Percentiles rank a stretch among this genome's conserved stretches.
phyloP scores from a whole-genome alignment of 2,113 vertebrate genomes.

The Pseudonaja textilis region DNA sequence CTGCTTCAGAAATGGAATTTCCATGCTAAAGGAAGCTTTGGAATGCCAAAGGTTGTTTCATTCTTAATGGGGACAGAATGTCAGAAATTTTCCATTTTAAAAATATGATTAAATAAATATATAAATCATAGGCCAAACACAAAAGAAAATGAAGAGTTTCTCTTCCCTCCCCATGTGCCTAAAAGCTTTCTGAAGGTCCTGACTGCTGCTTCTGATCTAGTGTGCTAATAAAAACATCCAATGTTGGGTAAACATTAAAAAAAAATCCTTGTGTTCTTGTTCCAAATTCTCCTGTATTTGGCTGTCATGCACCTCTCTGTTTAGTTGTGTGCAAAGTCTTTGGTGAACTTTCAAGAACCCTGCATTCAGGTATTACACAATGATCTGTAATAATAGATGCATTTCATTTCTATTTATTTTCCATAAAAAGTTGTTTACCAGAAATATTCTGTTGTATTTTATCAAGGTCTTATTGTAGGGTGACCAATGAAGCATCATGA shows the following conservation, averaged over 20 bases:
- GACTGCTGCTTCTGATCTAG: constrained; percentile 14
- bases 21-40: constrained; percentile 14
- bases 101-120: neutral
- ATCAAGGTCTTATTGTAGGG: neutral
- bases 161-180: neutral
- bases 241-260: constrained; percentile 11
- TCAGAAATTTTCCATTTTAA: constrained; percentile 29
- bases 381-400: neutral
- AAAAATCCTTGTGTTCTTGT: constrained; percentile 9
- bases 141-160: constrained; percentile 7
- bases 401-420: neutral
- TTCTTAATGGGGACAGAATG: constrained; percentile 28
- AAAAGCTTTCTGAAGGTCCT: constrained; percentile 15
- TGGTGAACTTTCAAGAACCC: neutral
- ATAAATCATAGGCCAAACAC: neutral
- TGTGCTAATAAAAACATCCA: constrained; percentile 13
- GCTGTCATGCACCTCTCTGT: neutral
- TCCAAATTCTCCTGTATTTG: neutral
- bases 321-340: neutral
- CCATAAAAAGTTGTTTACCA: neutral
- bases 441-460: neutral
- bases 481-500: neutral
- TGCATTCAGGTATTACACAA: neutral
- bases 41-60: constrained; percentile 25
- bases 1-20: constrained; percentile 34